Base-by-base conservation (phyloP, 2,113 vertebrate species). In the Anguilla japonica region DNA sequence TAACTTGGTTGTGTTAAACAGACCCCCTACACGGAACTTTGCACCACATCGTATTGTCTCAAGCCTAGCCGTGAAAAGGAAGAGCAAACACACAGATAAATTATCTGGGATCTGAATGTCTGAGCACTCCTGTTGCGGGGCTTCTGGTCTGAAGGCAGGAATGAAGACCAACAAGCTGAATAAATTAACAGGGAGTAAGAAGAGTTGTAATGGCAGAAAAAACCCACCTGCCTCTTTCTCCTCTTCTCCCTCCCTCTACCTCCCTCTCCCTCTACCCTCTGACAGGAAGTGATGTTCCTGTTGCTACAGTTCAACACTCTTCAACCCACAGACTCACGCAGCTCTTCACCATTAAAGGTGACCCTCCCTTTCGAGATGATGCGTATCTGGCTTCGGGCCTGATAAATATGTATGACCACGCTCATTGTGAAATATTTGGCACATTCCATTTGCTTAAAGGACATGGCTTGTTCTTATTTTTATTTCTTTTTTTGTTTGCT, bases 361-460 rank as follows among this genome's bases (percentile, higher is more conserved):
- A 87, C 87, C 87, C 75, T 79, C 26, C 56, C 75, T 41, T 79
- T 71, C 60, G 78, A 81, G 46, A 67, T 41, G 78, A 63, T 83
- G 46, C 50, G 22, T 79, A 41, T 41, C 67, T 56, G 67, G 83
- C 87, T 60, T 26, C 39, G 22, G 40, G 82, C 75, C 41, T 80
- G n/a, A 86, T 86, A 86, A 86, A 86, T 86, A 86, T 86, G 85
- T 78, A 81, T 86, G 85, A 81, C 75, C 85, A 63, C 81, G 29
- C 53, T 84, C 78, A 56, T 16, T 43, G 39, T 84, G 43, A 87
- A 83, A 83, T 40, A 83, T 83, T 60, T 60, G 26, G 75, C 75
- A 81, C 18, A 80, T 53, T 60, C 53, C 57, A 67, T 67, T 50
- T 81, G 40, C 79, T 86, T 57, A 86, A n/a, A 86, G 85, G 85